Percentiles rank a stretch among this genome's conserved stretches.
Evolutionary conservation across 1,140 invertebrate species (phyloP).

Genomic region (Plectrocnemia conspersa): DNA sequence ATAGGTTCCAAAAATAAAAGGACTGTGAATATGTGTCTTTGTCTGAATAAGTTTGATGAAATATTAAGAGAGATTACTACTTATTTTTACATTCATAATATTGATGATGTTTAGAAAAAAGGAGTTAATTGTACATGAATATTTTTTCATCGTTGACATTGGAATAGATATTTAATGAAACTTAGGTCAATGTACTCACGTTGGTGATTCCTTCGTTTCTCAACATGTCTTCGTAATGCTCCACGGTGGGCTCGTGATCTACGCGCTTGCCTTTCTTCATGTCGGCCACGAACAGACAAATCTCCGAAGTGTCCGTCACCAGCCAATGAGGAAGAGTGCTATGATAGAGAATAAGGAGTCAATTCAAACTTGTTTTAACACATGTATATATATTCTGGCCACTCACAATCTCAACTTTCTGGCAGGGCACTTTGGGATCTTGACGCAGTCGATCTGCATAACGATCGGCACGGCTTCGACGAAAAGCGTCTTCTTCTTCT

Average conservation of each 20-base stretch:
- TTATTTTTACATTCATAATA: too few species aligned
- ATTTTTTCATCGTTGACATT: too few species aligned
- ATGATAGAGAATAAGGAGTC: constrained; percentile 24
- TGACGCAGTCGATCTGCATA: constrained; percentile 47
- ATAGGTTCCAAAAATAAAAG: too few species aligned
- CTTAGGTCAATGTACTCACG: too few species aligned
- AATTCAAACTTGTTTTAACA: not conserved
- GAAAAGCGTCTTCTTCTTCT: constrained; percentile 42
- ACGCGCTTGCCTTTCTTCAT: constrained; percentile 49
- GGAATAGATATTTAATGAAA: too few species aligned
- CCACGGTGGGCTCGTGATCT: constrained; percentile 56
- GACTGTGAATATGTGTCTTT: too few species aligned
- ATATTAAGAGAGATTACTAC: too few species aligned
- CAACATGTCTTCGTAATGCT: constrained; percentile 55
- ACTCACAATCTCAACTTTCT: constrained; percentile 49
- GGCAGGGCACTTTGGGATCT: constrained; percentile 44
- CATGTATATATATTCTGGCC: not conserved
- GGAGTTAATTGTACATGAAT: too few species aligned
- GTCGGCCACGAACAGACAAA: constrained; percentile 53
- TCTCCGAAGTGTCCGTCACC: constrained; percentile 48
- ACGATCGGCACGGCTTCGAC: constrained; percentile 42
- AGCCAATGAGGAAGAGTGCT: constrained; percentile 52
- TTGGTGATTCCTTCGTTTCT: constrained; percentile 45
- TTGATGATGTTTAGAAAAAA: too few species aligned
- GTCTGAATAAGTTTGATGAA: too few species aligned